These are phyloP conservation scores for Listronotus bonariensis DNA, from an alignment of 1,140 invertebrate genomes.

Conservation along the genomic window DNA sequence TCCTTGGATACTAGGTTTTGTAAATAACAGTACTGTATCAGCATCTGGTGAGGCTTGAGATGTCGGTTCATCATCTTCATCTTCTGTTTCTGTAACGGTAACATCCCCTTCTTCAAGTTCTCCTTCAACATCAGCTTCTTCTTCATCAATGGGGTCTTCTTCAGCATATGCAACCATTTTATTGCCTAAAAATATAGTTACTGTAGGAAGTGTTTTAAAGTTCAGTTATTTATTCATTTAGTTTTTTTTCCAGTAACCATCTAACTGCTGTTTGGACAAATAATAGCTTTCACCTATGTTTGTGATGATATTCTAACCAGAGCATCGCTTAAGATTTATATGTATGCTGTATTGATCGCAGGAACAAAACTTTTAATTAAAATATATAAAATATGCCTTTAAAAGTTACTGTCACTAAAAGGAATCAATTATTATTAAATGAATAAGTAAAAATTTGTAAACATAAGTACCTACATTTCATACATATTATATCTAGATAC, in stretches of 20 bases:
- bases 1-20: slow-evolving; percentile 72
- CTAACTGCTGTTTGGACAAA: neutral
- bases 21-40: slow-evolving; percentile 91
- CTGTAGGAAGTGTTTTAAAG: neutral
- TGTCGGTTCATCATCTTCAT: slow-evolving; percentile 72
- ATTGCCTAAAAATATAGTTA: slow-evolving; percentile 53
- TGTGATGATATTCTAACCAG: no score
- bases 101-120: slow-evolving; percentile 66
- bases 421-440: no score
- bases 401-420: no score
- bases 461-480: no score
- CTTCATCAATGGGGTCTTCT: slow-evolving; percentile 78
- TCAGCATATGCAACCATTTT: slow-evolving; percentile 68
- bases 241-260: neutral
- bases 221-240: neutral
- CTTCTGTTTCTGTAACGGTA: slow-evolving; percentile 62
- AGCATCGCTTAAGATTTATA: no score
- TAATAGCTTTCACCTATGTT: no score
- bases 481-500: no score
- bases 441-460: no score
- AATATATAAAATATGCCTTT: no score
- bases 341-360: no score
- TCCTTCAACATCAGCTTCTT: slow-evolving; percentile 72
- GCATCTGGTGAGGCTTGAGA: slow-evolving; percentile 86
- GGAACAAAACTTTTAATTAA: no score